Percentiles rank a stretch among this genome's conserved stretches.
phyloP scores from a whole-genome alignment of 2,888 invertebrate species.

The Lasioglossum calceatum region DNA sequence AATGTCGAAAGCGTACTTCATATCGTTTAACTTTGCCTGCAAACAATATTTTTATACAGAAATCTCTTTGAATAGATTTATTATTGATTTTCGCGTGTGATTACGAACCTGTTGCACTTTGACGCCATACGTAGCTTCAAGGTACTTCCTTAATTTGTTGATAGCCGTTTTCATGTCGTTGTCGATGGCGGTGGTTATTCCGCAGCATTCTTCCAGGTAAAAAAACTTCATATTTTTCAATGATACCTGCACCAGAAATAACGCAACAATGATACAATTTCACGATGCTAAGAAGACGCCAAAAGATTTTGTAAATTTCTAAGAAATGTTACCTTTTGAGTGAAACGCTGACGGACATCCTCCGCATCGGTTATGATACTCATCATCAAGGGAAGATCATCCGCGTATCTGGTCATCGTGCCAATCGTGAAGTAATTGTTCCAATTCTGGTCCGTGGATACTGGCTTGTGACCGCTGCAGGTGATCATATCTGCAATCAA shows the following conservation, averaged over 20 bases:
- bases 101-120: slow-evolving; percentile 86
- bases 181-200: slow-evolving; percentile 87
- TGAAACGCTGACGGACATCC: slow-evolving; percentile 84
- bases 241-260: slow-evolving; percentile 84
- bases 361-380: slow-evolving; percentile 88
- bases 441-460: slow-evolving; percentile 87
- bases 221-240: slow-evolving; percentile 89
- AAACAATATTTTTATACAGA: slow-evolving; percentile 59
- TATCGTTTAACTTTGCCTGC: slow-evolving; percentile 87
- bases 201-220: slow-evolving; percentile 92
- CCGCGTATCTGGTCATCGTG: slow-evolving; percentile 94
- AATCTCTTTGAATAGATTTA: not conserved
- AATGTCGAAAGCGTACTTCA: slow-evolving; percentile 88
- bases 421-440: slow-evolving; percentile 92
- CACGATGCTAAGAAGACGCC: not conserved
- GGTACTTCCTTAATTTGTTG: slow-evolving; percentile 85
- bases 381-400: slow-evolving; percentile 91
- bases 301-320: not conserved
- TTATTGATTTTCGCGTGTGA: not conserved
- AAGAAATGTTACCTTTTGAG: slow-evolving; percentile 82
- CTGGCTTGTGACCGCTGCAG: slow-evolving; percentile 89
- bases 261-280: not conserved
- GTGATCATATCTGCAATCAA: slow-evolving; percentile 85
- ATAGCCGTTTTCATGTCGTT: slow-evolving; percentile 87
- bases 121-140: slow-evolving; percentile 86